These are phyloP conservation scores for Phyllostomus hastatus DNA, from an alignment of 2,113 vertebrate species.

Conservation along the genomic window DNA sequence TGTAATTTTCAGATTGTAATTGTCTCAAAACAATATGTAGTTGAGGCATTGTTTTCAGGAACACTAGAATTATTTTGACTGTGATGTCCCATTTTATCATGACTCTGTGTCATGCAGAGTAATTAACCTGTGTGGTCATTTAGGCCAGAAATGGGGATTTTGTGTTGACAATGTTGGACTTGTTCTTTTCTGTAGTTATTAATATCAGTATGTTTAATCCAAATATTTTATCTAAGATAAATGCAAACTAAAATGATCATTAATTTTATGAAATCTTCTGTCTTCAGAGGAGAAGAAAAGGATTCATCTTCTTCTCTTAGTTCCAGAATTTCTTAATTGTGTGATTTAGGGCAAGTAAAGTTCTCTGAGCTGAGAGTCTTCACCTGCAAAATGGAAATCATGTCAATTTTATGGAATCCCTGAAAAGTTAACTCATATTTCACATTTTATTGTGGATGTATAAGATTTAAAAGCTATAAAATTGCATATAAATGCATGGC, in stretches of 20 bases:
- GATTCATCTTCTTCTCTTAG: not conserved
- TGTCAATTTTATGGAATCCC: not conserved
- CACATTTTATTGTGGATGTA: not conserved
- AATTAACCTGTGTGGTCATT: not conserved
- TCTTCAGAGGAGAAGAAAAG: not conserved
- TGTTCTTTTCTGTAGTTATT: not conserved
- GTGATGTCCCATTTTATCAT: not conserved
- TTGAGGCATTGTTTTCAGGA: not conserved
- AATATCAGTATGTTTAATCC: not conserved
- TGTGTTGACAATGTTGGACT: not conserved
- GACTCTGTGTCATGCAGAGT: not conserved
- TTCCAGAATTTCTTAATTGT: not conserved
- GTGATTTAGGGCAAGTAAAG: not conserved
- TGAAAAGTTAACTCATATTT: not conserved
- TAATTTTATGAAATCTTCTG: not conserved
- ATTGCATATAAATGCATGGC: not conserved
- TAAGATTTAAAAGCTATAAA: not conserved
- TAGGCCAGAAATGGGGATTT: conserved; percentile 6
- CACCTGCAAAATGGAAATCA: not conserved
- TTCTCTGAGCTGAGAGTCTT: not conserved
- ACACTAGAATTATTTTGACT: not conserved
- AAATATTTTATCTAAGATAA: not conserved
- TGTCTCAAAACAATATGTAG: not conserved
- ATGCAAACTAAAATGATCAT: not conserved
- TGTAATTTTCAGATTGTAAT: not conserved